These are phyloP conservation scores for Chaetura pelagica DNA, from an alignment of 2,113 vertebrate genomes.

Conservation along the genomic window DNA sequence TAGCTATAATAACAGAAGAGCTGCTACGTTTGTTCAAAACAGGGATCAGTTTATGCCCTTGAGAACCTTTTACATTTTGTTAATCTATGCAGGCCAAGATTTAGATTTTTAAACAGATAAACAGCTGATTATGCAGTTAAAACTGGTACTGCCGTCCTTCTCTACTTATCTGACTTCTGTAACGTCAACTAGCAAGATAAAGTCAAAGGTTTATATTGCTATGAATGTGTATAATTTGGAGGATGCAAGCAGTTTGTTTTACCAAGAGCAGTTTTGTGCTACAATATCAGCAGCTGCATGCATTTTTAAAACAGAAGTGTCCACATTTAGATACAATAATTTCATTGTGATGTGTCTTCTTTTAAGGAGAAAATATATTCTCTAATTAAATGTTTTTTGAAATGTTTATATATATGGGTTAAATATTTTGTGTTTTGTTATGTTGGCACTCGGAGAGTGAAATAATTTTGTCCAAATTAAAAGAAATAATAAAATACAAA, in stretches of 20 bases:
- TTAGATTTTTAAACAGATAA: slow-evolving; percentile 41
- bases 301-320: background rate
- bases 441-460: background rate
- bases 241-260: background rate
- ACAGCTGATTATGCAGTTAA: slow-evolving; percentile 39
- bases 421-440: background rate
- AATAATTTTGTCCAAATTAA: background rate
- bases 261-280: background rate
- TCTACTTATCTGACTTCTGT: background rate
- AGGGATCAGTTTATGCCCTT: slow-evolving; percentile 48
- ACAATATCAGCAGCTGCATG: background rate
- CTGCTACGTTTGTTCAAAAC: slow-evolving; percentile 47
- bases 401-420: background rate
- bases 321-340: background rate
- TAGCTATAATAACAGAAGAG: background rate
- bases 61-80: slow-evolving; percentile 59
- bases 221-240: background rate
- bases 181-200: background rate
- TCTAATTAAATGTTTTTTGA: background rate
- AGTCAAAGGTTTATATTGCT: background rate
- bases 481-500: background rate
- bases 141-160: background rate
- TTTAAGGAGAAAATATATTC: background rate
- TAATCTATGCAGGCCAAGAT: slow-evolving; percentile 37
- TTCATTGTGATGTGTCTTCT: background rate